Conservation (phyloP, 2,113 vertebrate species). For the Serinus canaria region DNA sequence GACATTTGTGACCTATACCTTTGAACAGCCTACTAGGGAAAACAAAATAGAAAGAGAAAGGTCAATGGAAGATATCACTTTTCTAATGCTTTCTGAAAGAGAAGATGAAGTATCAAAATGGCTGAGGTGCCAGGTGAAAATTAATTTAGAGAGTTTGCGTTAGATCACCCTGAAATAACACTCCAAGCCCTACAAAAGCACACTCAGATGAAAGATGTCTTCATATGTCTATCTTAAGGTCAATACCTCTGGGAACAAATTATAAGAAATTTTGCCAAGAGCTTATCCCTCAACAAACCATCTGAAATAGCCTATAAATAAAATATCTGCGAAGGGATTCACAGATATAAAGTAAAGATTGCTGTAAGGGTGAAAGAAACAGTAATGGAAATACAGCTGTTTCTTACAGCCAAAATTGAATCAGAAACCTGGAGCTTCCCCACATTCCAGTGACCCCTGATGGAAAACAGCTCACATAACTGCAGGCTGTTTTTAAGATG, state of each 20-base stretch:
- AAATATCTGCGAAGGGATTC: conserved; percentile 60
- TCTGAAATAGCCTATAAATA: conserved; percentile 73
- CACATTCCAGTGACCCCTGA: conserved; percentile 51
- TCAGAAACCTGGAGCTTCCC: conserved; percentile 54
- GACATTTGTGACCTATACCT: not conserved
- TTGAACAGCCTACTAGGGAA: not conserved
- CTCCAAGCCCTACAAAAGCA: conserved; percentile 41
- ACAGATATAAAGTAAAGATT: conserved; percentile 57
- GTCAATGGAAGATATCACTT: conserved; percentile 30
- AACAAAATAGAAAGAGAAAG: conserved; percentile 19
- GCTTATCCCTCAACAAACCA: conserved; percentile 65
- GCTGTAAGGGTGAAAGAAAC: conserved; percentile 36
- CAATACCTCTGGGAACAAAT: conserved; percentile 44
- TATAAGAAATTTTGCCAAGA: conserved; percentile 51
- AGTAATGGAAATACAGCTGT: conserved; percentile 60
- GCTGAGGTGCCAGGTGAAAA: conserved; percentile 29
- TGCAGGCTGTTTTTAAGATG: not conserved
- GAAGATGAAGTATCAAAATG: not conserved
- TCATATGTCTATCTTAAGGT: not conserved
- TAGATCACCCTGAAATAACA: conserved; percentile 42
- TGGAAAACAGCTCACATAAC: not conserved
- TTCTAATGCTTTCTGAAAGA: conserved; percentile 10
- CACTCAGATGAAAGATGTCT: conserved; percentile 32
- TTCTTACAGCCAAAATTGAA: conserved; percentile 59
- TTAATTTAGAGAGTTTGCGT: conserved; percentile 32